Conservation (phyloP, 2,113 vertebrate genomes). For the Centropristis striata region DNA sequence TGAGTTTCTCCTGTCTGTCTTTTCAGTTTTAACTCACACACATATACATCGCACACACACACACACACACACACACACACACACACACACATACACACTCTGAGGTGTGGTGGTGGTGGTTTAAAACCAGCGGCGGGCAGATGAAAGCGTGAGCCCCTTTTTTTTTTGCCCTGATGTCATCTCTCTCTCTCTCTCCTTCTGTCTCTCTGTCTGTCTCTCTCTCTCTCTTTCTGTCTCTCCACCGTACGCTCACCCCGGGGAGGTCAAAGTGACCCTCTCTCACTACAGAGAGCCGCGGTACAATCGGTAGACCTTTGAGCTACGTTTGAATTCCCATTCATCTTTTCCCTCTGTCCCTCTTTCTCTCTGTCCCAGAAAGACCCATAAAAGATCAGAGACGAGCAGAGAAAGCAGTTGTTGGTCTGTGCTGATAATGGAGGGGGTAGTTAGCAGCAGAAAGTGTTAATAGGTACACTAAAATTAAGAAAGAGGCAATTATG, state of each 20-base stretch:
- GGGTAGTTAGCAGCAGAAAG: slow-evolving; percentile 26
- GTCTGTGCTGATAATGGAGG: slow-evolving; percentile 40
- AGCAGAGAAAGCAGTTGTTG: slow-evolving; percentile 51
- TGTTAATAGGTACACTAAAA: slow-evolving; percentile 19
- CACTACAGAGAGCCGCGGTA: slow-evolving; percentile 74
- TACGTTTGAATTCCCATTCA: slow-evolving; percentile 79
- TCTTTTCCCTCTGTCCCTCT: slow-evolving; percentile 62
- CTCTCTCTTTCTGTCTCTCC: slow-evolving; percentile 4
- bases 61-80: slow-evolving; percentile 29
- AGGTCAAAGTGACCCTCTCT: slow-evolving; percentile 77
- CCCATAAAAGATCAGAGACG: slow-evolving; percentile 76
- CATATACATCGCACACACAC: slow-evolving; percentile 9
- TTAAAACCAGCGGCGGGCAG: slow-evolving; percentile 72
- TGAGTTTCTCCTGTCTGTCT: slow-evolving; percentile 62
- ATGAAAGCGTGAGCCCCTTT: slow-evolving; percentile 70
- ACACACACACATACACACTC: slow-evolving; percentile 53
- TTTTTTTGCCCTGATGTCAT: slow-evolving; percentile 53
- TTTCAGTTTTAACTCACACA: slow-evolving; percentile 75
- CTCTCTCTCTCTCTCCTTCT: slow-evolving; percentile 30
- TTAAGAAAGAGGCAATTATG: background rate
- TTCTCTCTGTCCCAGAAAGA: slow-evolving; percentile 61
- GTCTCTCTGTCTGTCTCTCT: slow-evolving; percentile 1
- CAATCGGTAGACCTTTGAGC: slow-evolving; percentile 81
- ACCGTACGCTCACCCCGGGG: slow-evolving; percentile 34
- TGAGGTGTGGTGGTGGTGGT: slow-evolving; percentile 72